Percentiles rank a stretch among this genome's conserved stretches.
phyloP scores from a whole-genome alignment of 2,888 invertebrate genomes.

The Hofmannophila pseudospretella region DNA sequence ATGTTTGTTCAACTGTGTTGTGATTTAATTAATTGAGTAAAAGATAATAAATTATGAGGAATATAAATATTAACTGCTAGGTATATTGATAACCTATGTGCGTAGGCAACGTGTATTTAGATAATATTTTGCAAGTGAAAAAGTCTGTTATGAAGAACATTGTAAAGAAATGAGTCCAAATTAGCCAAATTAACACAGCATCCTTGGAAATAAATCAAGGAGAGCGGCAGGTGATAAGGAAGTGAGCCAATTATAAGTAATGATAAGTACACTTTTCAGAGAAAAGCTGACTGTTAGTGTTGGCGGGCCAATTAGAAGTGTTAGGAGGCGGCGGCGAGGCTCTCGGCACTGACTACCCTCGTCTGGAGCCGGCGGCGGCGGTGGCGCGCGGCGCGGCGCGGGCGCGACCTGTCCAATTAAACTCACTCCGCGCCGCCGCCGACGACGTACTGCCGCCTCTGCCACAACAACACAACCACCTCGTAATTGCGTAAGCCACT shows the following conservation, averaged over 20 bases:
- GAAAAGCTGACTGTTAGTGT: slow-evolving; percentile 58
- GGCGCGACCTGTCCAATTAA: slow-evolving; percentile 64
- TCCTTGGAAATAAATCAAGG: too few species aligned
- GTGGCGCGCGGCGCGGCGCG: slow-evolving; percentile 13
- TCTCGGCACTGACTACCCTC: slow-evolving; percentile 19
- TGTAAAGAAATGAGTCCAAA: background rate
- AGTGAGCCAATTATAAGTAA: slow-evolving; percentile 48
- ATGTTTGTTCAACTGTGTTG: slow-evolving; percentile 13
- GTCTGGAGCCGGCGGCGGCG: slow-evolving; percentile 18
- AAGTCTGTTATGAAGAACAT: too few species aligned
- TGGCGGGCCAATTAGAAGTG: slow-evolving; percentile 71
- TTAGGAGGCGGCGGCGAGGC: slow-evolving; percentile 39
- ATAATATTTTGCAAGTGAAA: background rate
- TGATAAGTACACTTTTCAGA: slow-evolving; percentile 50
- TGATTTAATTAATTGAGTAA: slow-evolving; percentile 7
- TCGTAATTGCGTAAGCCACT: slow-evolving; percentile 71
- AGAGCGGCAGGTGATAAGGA: slow-evolving; percentile 35
- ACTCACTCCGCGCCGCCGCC: slow-evolving; percentile 41
- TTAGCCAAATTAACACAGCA: too few species aligned
- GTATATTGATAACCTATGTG: background rate
- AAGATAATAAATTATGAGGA: slow-evolving; percentile 1
- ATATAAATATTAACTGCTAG: background rate
- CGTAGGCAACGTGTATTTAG: too few species aligned
- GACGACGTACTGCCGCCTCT: slow-evolving; percentile 26
- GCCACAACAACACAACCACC: slow-evolving; percentile 40